Percentiles rank a stretch among this genome's conserved stretches.
These are phyloP conservation scores for Iguana delicatissima DNA, from an alignment of 2,797 vertebrate species.

Conservation along the genomic window DNA sequence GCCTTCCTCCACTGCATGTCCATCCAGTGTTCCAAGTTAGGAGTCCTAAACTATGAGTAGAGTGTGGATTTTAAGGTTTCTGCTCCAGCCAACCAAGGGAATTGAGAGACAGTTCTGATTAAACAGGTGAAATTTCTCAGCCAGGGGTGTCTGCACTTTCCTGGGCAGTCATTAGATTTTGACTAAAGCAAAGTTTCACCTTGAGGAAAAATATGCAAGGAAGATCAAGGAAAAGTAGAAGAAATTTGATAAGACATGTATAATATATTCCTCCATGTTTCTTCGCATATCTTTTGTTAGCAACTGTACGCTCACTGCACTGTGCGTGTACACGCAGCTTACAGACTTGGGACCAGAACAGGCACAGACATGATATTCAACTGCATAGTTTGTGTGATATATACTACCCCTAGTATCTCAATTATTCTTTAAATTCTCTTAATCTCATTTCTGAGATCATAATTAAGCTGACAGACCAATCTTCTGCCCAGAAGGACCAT, in stretches of 20 bases:
- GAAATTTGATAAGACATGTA: not conserved
- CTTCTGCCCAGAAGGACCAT: not conserved
- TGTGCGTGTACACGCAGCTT: not conserved
- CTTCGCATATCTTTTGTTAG: not conserved
- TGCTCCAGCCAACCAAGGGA: no score
- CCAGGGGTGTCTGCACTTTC: no score
- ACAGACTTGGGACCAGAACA: not conserved
- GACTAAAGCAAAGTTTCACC: not conserved
- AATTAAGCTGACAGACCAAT: not conserved
- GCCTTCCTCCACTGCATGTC: no score
- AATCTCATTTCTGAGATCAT: no score
- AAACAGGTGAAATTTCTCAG: no score
- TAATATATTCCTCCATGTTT: not conserved
- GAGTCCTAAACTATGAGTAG: no score
- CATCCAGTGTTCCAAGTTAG: no score
- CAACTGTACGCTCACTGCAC: no score
- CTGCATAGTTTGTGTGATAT: not conserved
- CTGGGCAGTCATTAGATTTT: no score
- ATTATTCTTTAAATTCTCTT: no score
- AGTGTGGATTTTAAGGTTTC: no score
- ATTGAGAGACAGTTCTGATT: no score
- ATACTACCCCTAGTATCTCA: not conserved
- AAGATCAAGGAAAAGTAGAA: not conserved
- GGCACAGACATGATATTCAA: not conserved
- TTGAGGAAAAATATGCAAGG: not conserved